Percentiles rank a stretch among this genome's conserved stretches.
Evolutionary conservation across 2,888 invertebrate genomes (phyloP).

Genomic region (Campoplex nolae): DNA sequence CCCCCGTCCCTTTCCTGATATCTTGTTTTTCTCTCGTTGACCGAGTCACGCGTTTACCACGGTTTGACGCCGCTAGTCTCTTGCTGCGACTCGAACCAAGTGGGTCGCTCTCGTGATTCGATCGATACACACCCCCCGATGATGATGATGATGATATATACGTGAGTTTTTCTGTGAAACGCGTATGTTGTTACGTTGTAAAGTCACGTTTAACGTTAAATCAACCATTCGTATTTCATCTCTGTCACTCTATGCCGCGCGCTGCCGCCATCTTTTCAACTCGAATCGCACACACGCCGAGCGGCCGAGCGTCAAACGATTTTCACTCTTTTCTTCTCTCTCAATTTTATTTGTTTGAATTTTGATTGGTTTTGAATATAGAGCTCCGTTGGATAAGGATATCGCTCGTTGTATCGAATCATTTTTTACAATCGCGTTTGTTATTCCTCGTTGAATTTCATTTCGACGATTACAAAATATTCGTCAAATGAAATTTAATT

Average conservation of each 20-base stretch:
- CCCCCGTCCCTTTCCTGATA: neutral
- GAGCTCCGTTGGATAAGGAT: too few species aligned
- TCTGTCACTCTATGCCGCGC: neutral
- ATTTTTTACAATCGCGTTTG: too few species aligned
- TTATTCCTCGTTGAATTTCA: neutral
- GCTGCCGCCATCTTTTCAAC: neutral
- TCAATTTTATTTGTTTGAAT: neutral
- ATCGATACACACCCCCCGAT: constrained; percentile 45
- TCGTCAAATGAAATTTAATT: neutral
- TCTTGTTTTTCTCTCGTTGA: constrained; percentile 54
- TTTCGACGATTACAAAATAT: neutral
- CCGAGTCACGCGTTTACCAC: constrained; percentile 61
- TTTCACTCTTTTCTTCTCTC: neutral
- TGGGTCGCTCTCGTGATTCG: constrained; percentile 62
- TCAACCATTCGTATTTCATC: constrained; percentile 27
- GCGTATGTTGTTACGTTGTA: neutral
- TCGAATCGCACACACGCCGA: neutral
- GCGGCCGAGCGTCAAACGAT: neutral
- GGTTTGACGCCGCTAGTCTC: constrained; percentile 39
- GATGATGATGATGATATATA: neutral
- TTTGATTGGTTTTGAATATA: too few species aligned
- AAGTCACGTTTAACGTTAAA: constrained; percentile 53
- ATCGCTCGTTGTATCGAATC: too few species aligned
- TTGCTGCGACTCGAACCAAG: constrained; percentile 34
- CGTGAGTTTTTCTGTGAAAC: constrained; percentile 1